phyloP scores from a whole-genome alignment of 92 coral and sea anemone genomes.

The Palythoa caribaeorum region DNA sequence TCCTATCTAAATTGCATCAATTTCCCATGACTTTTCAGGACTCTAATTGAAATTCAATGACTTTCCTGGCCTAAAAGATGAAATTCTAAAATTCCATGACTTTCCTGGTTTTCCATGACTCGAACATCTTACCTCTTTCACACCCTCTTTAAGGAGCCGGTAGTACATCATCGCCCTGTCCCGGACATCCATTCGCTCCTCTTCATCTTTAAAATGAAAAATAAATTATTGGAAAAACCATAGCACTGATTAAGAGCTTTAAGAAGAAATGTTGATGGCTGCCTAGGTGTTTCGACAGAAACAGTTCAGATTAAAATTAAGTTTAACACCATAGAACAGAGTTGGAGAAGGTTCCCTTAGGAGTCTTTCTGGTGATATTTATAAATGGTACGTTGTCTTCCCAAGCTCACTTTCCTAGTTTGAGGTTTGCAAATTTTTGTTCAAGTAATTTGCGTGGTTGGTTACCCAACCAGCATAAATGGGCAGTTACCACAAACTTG shows the following conservation, averaged over 20 bases:
- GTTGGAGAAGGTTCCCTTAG: too few species aligned
- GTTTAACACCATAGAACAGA: too few species aligned
- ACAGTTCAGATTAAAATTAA: too few species aligned
- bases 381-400: neutral
- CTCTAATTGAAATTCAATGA: too few species aligned
- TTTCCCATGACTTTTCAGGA: too few species aligned
- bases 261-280: too few species aligned
- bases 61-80: too few species aligned
- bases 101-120: neutral
- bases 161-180: constrained; percentile 96
- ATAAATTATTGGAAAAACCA: too few species aligned
- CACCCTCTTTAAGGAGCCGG: constrained; percentile 79
- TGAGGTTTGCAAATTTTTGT: neutral
- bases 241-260: too few species aligned
- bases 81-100: neutral
- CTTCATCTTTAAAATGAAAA: constrained; percentile 68
- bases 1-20: too few species aligned
- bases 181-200: constrained; percentile 91
- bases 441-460: neutral
- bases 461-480: neutral
- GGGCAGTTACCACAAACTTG: neutral
- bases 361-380: too few species aligned
- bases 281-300: too few species aligned
- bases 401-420: neutral
- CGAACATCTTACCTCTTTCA: constrained; percentile 68